Conservation (phyloP, 2,888 invertebrate genomes). For the Ceriagrion tenellum region DNA sequence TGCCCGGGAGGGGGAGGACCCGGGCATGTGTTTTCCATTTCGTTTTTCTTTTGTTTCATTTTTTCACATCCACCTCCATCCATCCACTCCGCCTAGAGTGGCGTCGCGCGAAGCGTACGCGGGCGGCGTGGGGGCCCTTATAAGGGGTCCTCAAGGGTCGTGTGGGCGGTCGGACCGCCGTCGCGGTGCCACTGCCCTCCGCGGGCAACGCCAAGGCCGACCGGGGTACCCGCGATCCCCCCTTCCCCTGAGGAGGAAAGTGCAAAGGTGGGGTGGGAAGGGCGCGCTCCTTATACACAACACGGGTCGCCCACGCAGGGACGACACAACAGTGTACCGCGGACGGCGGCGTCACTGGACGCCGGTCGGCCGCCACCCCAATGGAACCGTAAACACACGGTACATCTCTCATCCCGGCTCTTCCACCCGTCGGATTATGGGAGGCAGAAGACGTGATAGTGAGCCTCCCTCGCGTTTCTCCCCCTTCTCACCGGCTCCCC, state of each 20-base stretch:
- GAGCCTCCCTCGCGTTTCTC: not conserved
- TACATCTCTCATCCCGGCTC: slow-evolving; percentile 25
- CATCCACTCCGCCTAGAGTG: too few species aligned
- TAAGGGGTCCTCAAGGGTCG: slow-evolving; percentile 18
- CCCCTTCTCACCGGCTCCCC: too few species aligned
- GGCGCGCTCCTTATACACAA: not conserved
- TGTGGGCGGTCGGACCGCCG: slow-evolving; percentile 40
- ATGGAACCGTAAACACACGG: slow-evolving; percentile 58
- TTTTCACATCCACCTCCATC: not conserved
- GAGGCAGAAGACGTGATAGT: not conserved
- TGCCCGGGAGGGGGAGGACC: slow-evolving; percentile 9
- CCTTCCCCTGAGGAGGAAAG: not conserved
- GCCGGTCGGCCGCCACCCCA: not conserved
- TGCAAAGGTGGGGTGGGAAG: not conserved
- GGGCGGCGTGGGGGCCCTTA: slow-evolving; percentile 40
- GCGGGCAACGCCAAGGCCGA: slow-evolving; percentile 45
- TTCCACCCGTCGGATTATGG: not conserved
- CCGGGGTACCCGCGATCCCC: not conserved
- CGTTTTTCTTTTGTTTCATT: not conserved
- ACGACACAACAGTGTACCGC: not conserved
- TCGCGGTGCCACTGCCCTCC: slow-evolving; percentile 55
- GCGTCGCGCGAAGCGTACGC: too few species aligned
- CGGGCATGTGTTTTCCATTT: slow-evolving; percentile 23
- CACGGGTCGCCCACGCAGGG: not conserved
- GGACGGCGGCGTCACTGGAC: not conserved